Evolutionary conservation across 2,888 invertebrate species (phyloP).

Genomic region (Anthophora plumipes): DNA sequence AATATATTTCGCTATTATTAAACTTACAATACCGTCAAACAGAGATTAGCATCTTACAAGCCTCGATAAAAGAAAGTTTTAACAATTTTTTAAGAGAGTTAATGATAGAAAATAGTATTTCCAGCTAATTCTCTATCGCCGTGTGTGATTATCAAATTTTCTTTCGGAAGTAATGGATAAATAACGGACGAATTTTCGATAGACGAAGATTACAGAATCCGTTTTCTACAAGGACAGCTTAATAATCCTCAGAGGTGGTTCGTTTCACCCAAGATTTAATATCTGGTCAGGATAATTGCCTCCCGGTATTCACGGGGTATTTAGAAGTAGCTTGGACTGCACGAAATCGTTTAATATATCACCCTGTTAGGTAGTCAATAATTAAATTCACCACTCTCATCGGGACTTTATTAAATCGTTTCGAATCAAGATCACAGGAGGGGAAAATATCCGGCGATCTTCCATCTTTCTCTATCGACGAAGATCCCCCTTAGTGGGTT

Average conservation of each 20-base stretch:
- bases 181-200: neutral
- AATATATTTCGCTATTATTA: too few relatives aligned
- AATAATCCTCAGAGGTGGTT: neutral
- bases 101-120: too few relatives aligned
- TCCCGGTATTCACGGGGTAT: slow-evolving; percentile 10
- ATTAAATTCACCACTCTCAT: slow-evolving; percentile 20
- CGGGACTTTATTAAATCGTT: slow-evolving; percentile 36
- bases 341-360: slow-evolving; percentile 2
- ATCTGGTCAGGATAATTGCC: slow-evolving; percentile 30
- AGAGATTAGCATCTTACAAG: too few relatives aligned
- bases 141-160: too few relatives aligned
- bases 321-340: slow-evolving; percentile 13
- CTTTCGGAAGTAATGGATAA: neutral
- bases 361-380: slow-evolving; percentile 6
- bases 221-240: neutral
- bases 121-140: too few relatives aligned
- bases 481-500: neutral
- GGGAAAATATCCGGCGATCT: slow-evolving; percentile 13
- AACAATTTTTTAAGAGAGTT: too few relatives aligned
- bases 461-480: neutral
- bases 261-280: slow-evolving; percentile 11
- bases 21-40: too few relatives aligned
- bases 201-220: neutral
- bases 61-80: neutral
- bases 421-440: slow-evolving; percentile 23